Evolutionary conservation across 2,113 vertebrate species (phyloP), one percentile per base, ranked within the genome.

Genomic region (Mirounga angustirostris): DNA sequence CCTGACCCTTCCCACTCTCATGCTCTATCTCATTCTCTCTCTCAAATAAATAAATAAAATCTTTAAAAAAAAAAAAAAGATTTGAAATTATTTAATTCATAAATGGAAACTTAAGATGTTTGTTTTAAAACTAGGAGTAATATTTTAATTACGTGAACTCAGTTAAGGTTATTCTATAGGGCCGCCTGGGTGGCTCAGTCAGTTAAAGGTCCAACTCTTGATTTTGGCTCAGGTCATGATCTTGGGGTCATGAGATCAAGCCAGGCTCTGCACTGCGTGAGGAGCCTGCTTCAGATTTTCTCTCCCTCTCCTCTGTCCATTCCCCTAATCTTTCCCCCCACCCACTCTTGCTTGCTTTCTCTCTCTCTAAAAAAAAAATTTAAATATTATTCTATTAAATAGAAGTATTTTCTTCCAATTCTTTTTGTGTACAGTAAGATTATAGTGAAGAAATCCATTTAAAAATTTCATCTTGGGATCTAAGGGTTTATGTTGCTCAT

Each of bases 61-160:
- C 40, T 40, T 40, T 40, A 40, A 40, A 40, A 40, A 40, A 40
- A 40, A 40, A 40, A 40, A 40, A 40, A 91, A 24, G 56, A 94
- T 94, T 58, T 78, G 59, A 96, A 95, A 84, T 93, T 88, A 54
- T 59, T 92, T 95, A 81, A 79, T 24, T 95, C 33, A 16, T 95
- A 94, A 93, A 46, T 89, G 30, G 67, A 92, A 82, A 71, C 14
- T 89, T 81, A 85, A 87, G 74, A 59, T 96, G 33, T 43, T 65
- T 92, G 30, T 71, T 89, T 94, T 80, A 83, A 97, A 97, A 69
- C 36, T 80, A 73, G 73, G 30, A 89, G 11, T 85, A 88, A n/a
- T 58, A 54, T 97, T 85, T 76, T 50, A 96, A 80, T 93, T 92
- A 92, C 3, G 40, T 92, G 58, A 92, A 92, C 33, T 92, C 26